Conservation (phyloP, 2,888 invertebrate genomes). For the Tiphia femorata region DNA sequence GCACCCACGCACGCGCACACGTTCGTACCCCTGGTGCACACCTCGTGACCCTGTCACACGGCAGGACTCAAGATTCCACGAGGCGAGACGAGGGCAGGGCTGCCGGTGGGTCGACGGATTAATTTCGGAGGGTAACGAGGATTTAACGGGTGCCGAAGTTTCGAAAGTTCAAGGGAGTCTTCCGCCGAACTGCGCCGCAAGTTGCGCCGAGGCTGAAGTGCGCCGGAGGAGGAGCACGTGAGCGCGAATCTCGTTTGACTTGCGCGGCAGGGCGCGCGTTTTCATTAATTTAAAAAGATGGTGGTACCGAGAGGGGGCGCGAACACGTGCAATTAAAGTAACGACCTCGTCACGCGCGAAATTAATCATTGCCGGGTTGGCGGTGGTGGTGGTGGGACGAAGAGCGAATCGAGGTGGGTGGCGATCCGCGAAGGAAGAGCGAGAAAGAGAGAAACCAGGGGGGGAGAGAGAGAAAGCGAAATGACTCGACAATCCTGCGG, state of each 20-base stretch:
- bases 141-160: constrained; percentile 44
- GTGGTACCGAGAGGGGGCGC: not conserved
- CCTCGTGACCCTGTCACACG: constrained; percentile 22
- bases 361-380: not conserved
- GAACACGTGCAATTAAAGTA: too few relatives aligned
- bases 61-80: constrained; percentile 18
- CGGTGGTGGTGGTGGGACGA: not conserved
- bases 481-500: not conserved
- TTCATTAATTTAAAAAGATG: constrained; percentile 28
- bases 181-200: constrained; percentile 2
- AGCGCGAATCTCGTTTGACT: too few relatives aligned
- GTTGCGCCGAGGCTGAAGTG: too few relatives aligned
- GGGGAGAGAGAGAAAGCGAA: not conserved
- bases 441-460: not conserved
- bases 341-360: too few relatives aligned
- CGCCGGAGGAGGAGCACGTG: too few relatives aligned
- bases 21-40: too few relatives aligned
- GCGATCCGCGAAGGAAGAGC: not conserved
- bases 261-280: too few relatives aligned
- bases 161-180: constrained; percentile 34
- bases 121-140: constrained; percentile 47
- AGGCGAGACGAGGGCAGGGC: constrained; percentile 6
- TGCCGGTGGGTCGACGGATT: constrained; percentile 32
- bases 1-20: too few relatives aligned
- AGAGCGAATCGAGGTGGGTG: not conserved